Evolutionary conservation across 2,888 invertebrate genomes (phyloP).

Genomic region (Thalpophila matura): DNA sequence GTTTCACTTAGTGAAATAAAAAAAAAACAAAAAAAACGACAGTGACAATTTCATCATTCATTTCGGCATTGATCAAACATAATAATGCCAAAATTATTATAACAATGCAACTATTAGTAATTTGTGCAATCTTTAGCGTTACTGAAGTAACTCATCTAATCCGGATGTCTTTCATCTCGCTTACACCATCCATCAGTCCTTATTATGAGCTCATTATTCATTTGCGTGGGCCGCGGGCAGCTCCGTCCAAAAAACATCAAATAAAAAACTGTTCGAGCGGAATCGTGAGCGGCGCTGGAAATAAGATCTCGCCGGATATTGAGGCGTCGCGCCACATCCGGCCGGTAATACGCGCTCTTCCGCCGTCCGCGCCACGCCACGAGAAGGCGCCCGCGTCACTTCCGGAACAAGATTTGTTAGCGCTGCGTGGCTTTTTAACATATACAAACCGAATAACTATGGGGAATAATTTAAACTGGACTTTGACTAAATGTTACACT

Average conservation of each 20-base stretch:
- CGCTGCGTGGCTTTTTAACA: not conserved
- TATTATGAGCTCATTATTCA: not conserved
- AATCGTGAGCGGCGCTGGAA: conserved; percentile 20
- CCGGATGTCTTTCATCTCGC: not conserved
- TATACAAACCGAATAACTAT: not conserved
- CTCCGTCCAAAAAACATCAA: conserved; percentile 24
- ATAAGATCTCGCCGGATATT: conserved; percentile 49
- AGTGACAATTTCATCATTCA: too few species aligned
- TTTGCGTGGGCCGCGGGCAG: not conserved
- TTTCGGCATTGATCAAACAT: too few species aligned
- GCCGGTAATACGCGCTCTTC: conserved; percentile 32
- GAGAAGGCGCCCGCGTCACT: conserved; percentile 8
- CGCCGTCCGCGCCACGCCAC: not conserved
- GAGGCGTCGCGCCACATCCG: conserved; percentile 46
- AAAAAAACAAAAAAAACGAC: too few species aligned
- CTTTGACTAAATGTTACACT: not conserved
- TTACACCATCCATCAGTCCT: not conserved
- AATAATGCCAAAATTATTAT: too few species aligned
- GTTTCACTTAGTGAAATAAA: too few species aligned
- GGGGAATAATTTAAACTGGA: not conserved
- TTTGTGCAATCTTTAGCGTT: not conserved
- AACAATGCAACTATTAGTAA: too few species aligned
- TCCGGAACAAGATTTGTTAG: conserved; percentile 14
- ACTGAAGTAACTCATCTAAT: not conserved
- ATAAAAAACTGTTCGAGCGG: conserved; percentile 25